These are phyloP conservation scores for Myiothlypis coronata DNA, from an alignment of 2,797 vertebrate species.

Conservation along the genomic window DNA sequence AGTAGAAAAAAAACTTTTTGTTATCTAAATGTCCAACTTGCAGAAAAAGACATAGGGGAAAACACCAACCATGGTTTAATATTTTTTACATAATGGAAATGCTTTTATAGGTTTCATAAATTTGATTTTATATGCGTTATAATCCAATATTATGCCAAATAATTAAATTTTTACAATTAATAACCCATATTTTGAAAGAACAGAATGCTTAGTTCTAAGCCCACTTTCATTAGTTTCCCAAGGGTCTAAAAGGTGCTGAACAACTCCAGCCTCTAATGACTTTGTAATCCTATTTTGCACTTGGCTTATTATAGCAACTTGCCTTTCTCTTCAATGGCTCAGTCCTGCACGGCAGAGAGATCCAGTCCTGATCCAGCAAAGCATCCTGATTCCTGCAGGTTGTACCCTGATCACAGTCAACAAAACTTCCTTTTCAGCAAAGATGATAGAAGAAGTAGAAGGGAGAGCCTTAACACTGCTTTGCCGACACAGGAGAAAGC, in stretches of 20 bases:
- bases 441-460: not conserved
- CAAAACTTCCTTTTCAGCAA: not conserved
- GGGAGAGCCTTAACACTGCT: not conserved
- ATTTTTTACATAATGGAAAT: not conserved
- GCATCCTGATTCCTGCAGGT: not conserved
- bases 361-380: not conserved
- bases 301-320: slow-evolving; percentile 12
- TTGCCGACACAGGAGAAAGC: not conserved
- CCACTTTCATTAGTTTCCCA: not conserved
- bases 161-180: not conserved
- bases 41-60: fast-evolving
- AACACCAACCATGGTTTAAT: not conserved
- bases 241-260: slow-evolving; percentile 2
- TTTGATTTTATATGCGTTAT: not conserved
- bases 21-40: not conserved
- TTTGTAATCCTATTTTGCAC: slow-evolving; percentile 38
- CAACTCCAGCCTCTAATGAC: slow-evolving; percentile 4
- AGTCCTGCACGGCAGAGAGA: not conserved
- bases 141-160: not conserved
- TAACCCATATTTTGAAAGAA: not conserved
- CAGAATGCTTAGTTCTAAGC: not conserved
- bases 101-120: not conserved
- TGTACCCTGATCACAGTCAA: not conserved
- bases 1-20: not conserved
- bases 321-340: not conserved